Conservation (phyloP, 1,140 invertebrate genomes). For the Lasioglossum albipes region DNA sequence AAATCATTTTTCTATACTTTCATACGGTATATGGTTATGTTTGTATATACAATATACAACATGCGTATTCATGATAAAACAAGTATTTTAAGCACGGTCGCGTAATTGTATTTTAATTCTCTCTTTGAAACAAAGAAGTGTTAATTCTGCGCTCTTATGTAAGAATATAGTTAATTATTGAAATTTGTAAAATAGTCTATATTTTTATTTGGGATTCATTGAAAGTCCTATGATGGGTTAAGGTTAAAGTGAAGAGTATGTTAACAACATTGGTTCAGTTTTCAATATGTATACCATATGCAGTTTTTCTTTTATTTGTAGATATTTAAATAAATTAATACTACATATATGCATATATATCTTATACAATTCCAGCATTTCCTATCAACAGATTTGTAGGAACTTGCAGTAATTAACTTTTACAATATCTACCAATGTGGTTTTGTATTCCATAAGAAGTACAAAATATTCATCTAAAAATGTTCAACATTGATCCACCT, state of each 20-base stretch:
- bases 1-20: background rate
- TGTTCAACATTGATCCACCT: slow-evolving; percentile 33
- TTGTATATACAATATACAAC: background rate
- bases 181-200: background rate
- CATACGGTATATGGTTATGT: background rate
- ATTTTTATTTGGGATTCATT: background rate
- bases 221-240: background rate
- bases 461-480: slow-evolving; percentile 14
- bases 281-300: background rate
- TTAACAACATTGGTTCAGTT: background rate
- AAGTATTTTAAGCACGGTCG: background rate
- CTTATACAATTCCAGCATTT: background rate
- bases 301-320: background rate
- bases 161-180: background rate
- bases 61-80: background rate
- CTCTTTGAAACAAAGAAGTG: background rate
- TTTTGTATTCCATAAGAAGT: background rate
- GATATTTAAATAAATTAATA: background rate
- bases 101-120: background rate
- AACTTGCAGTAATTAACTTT: background rate
- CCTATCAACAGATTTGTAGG: background rate
- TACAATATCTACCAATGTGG: background rate
- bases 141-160: background rate
- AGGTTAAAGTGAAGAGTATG: slow-evolving; percentile 9
- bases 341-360: background rate